Conservation (phyloP, 2,113 vertebrate species). For the Vicugna pacos region DNA sequence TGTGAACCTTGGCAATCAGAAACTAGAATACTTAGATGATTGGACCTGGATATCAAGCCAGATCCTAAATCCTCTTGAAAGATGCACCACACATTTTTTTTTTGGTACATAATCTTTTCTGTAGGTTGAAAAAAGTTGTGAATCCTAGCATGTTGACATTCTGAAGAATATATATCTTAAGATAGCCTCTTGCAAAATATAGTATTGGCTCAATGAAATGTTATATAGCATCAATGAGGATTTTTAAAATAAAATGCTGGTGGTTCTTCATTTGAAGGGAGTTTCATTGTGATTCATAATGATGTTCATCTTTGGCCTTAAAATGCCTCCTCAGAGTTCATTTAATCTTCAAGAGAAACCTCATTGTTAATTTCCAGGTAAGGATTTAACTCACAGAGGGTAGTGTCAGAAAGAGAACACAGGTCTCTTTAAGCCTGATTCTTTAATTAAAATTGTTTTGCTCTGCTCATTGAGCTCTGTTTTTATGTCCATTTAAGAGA, state of each 20-base stretch:
- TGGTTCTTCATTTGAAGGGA: neutral
- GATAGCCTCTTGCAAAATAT: constrained; percentile 54
- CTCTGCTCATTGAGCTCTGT: neutral
- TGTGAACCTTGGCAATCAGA: constrained; percentile 62
- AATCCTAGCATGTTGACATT: constrained; percentile 47
- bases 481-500: neutral
- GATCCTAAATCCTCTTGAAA: constrained; percentile 64
- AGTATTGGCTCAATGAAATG: constrained; percentile 39
- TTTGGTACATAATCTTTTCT: constrained; percentile 35
- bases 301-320: constrained; percentile 2
- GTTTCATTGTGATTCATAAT: neutral
- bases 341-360: constrained; percentile 23
- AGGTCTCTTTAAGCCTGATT: neutral
- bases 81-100: constrained; percentile 58
- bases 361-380: neutral
- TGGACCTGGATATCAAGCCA: neutral
- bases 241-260: neutral
- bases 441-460: constrained; percentile 17
- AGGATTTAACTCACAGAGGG: constrained; percentile 26
- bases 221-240: neutral
- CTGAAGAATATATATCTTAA: constrained; percentile 60
- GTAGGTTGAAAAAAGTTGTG: constrained; percentile 58
- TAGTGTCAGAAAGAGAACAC: neutral
- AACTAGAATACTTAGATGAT: constrained; percentile 50
- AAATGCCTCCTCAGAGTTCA: neutral